phyloP scores from a whole-genome alignment of 1,140 invertebrate genomes.

The Drosophila subobscura region DNA sequence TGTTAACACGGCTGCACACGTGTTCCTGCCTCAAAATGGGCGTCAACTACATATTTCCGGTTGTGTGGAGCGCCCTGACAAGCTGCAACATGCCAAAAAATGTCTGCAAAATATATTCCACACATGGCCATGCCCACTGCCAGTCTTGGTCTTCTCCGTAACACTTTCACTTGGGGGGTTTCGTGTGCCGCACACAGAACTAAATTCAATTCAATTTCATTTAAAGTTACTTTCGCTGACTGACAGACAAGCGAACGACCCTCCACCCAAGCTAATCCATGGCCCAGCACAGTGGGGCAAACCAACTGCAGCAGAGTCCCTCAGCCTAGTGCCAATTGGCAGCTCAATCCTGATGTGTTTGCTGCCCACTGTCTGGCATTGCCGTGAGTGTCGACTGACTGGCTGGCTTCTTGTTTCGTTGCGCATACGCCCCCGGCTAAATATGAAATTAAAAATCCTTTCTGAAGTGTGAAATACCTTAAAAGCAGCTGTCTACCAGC shows the following conservation, averaged over 20 bases:
- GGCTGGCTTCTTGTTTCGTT: conserved; percentile 33
- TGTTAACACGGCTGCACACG: conserved; percentile 16
- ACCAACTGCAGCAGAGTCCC: not conserved
- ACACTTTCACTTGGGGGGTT: conserved; percentile 64
- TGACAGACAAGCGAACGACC: conserved; percentile 74
- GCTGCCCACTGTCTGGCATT: conserved; percentile 36
- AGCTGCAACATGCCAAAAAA: conserved; percentile 72
- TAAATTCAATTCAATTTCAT: conserved; percentile 83
- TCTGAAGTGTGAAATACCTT: conserved; percentile 76
- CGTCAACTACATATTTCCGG: conserved; percentile 79
- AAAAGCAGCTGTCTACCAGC: conserved; percentile 50
- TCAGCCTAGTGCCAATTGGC: not conserved
- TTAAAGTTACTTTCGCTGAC: conserved; percentile 81
- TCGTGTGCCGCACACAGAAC: conserved; percentile 77
- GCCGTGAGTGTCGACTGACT: conserved; percentile 26
- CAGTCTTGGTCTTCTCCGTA: conserved; percentile 21
- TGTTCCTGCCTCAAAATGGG: conserved; percentile 57
- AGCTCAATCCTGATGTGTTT: not conserved
- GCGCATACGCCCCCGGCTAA: conserved; percentile 60
- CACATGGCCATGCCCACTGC: conserved; percentile 38
- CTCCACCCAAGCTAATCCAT: conserved; percentile 34
- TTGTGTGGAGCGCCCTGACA: conserved; percentile 66
- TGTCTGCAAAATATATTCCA: conserved; percentile 27
- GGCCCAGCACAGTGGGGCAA: conserved; percentile 44
- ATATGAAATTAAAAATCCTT: conserved; percentile 82